These are phyloP conservation scores for Phymatocera aterrima DNA, from an alignment of 2,888 invertebrate genomes.

Conservation along the genomic window DNA sequence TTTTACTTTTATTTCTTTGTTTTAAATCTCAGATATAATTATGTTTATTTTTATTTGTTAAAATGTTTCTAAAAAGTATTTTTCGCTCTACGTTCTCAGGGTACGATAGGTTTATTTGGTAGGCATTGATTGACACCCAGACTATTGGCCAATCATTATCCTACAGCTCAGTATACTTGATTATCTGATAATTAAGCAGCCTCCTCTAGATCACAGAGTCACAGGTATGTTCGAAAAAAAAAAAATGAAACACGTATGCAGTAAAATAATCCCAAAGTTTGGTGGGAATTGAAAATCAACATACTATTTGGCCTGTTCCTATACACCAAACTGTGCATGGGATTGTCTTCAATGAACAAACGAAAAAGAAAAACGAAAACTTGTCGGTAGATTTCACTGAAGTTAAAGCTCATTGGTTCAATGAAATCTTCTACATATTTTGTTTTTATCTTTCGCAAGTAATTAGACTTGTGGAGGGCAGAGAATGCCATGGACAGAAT, in stretches of 20 bases:
- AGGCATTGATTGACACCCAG: conserved; percentile 33
- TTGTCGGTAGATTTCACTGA: conserved; percentile 3
- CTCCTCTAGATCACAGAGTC: not conserved
- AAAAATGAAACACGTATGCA: not conserved
- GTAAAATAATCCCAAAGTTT: conserved; percentile 2
- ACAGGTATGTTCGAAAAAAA: not conserved
- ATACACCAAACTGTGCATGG: conserved; percentile 18
- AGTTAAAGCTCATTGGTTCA: conserved; percentile 27
- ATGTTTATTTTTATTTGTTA: conserved; percentile 36
- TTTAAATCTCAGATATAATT: conserved; percentile 40
- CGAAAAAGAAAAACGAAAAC: not conserved
- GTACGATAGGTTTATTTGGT: not conserved
- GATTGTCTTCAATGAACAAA: not conserved
- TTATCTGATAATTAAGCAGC: not conserved
- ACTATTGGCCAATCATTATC: conserved; percentile 36
- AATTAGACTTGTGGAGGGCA: not conserved
- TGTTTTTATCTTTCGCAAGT: not conserved
- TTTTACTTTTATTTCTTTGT: too few relatives aligned
- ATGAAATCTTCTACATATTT: conserved; percentile 14
- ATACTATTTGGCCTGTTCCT: conserved; percentile 39
- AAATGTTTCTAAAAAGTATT: conserved; percentile 32
- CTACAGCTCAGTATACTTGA: not conserved
- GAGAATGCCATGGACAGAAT: too few relatives aligned
- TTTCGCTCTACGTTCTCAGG: not conserved
- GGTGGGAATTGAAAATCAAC: conserved; percentile 38